Evolutionary conservation across 1,140 invertebrate genomes (phyloP), one percentile per base, ranked within the genome.

Genomic region (Zaprionus tsacasi): DNA sequence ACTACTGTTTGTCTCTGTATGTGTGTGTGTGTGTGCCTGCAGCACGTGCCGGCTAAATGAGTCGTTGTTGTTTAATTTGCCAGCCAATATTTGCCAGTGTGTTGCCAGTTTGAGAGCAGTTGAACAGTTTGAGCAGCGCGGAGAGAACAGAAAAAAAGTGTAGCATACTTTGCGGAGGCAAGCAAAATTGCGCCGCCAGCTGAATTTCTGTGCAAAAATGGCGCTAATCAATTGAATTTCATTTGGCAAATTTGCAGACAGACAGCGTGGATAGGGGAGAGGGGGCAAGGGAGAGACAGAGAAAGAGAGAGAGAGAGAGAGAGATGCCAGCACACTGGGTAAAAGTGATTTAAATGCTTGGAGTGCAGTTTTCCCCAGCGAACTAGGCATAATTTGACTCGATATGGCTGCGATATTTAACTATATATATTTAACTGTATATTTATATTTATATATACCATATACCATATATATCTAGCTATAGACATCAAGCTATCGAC

Each of bases 11-110:
- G 45, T 50, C 3, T 50, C 10, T 50, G 1, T 30, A 2, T 25
- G 54, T 17, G 54, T 30, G 13, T 35, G 54, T 11, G 27, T 30
- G 25, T 17, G 25, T 30, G 54, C 56, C 35, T 21, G 54, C 54
- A 15, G 33, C 56, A 58, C 12, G 45, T 50, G 45, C 21, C 45
- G 45, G 17, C 15, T 36, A 58, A 21, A 58, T 36, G 35, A 25
- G 30, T 38, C 33, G 33, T 58, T 17, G 33, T 21, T 38, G 40
- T 45, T 15, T 45, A 15, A 45, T 45, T 45, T 15, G 7, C 40
- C 40, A 45, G 40, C 40, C 40, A 45, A 45, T 45, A 45, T 45
- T 45, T 45, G 40, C 40, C 7, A 15, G 6, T 43, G 40, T 43
- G n/a, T 45, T 45, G 40, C 40, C 21, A 21, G 21, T 21, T 21